A percentile compares a stretch with the other conserved stretches of the same genome.
These are phyloP conservation scores for Rhabdophis nuchalis DNA, from an alignment of 2,797 vertebrate species.

Conservation along the genomic window DNA sequence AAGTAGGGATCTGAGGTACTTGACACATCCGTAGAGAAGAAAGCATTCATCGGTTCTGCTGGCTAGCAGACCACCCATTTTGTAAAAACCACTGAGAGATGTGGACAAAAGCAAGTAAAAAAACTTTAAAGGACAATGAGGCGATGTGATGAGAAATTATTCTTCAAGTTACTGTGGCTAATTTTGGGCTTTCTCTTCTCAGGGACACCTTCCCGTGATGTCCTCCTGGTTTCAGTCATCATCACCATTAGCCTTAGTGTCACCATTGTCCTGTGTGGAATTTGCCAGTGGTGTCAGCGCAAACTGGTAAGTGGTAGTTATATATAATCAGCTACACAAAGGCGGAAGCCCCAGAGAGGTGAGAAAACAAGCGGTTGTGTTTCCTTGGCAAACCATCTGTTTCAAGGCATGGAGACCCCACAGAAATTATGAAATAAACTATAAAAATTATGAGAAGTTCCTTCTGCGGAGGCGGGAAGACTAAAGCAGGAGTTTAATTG, in stretches of 20 bases:
- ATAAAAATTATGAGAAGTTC: background rate
- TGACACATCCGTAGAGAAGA: background rate
- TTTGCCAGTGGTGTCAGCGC: constrained; percentile 99
- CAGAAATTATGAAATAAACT: background rate
- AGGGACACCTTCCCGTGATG: constrained; percentile 92
- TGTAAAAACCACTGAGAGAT: background rate
- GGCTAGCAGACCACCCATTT: background rate
- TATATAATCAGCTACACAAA: accelerated
- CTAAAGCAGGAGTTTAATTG: constrained; percentile 5
- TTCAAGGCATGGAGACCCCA: background rate
- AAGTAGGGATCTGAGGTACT: background rate
- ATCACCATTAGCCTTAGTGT: constrained; percentile 96
- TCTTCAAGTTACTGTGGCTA: background rate
- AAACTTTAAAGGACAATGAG: background rate
- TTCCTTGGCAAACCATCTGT: background rate
- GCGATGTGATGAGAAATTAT: background rate
- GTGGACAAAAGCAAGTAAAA: background rate
- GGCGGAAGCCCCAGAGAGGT: background rate
- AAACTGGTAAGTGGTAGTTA: constrained; percentile 85
- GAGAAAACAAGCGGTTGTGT: background rate
- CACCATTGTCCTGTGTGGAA: constrained; percentile 94
- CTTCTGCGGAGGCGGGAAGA: background rate
- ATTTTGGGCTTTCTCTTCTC: constrained; percentile 47
- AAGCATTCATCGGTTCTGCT: background rate
- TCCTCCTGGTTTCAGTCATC: constrained; percentile 95